These are phyloP conservation scores for Alosa sapidissima DNA, from an alignment of 2,797 vertebrate species.

Conservation along the genomic window DNA sequence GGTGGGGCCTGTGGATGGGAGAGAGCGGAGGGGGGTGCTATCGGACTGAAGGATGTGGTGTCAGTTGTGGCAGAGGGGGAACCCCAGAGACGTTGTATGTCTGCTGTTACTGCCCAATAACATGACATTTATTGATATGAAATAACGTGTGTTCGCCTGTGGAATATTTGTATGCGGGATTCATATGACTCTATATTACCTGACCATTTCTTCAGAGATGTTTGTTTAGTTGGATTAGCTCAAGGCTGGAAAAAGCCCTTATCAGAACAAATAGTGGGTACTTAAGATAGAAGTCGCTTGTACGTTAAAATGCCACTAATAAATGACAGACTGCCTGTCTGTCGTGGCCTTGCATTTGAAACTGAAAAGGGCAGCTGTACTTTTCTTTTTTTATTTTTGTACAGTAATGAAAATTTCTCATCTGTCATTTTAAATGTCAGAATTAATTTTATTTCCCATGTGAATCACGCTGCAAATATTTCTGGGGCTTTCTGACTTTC, in stretches of 20 bases:
- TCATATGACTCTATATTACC: slow-evolving; percentile 20
- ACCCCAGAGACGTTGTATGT: background rate
- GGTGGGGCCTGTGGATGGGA: slow-evolving; percentile 44
- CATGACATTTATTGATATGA: slow-evolving; percentile 26
- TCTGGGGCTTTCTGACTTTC: slow-evolving; percentile 18
- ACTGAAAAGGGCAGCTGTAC: slow-evolving; percentile 21
- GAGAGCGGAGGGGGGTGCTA: slow-evolving; percentile 29
- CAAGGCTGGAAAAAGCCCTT: slow-evolving; percentile 17
- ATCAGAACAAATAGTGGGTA: slow-evolving; percentile 24
- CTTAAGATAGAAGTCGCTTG: slow-evolving; percentile 23
- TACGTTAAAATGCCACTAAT: slow-evolving; percentile 24
- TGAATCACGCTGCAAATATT: slow-evolving; percentile 31
- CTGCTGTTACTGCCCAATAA: background rate
- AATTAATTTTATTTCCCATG: slow-evolving; percentile 26
- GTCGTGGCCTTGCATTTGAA: background rate
- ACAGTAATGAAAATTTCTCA: slow-evolving; percentile 25
- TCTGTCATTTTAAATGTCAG: slow-evolving; percentile 25
- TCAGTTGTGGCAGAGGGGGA: slow-evolving; percentile 15
- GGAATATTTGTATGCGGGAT: slow-evolving; percentile 23
- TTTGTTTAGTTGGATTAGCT: slow-evolving; percentile 26
- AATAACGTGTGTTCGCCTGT: slow-evolving; percentile 1
- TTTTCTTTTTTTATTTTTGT: slow-evolving; percentile 21
- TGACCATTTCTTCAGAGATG: slow-evolving; percentile 6
- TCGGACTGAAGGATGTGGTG: slow-evolving; percentile 23
- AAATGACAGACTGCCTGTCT: slow-evolving; percentile 22